phyloP scores from a whole-genome alignment of 2,888 invertebrate genomes.

The Lithophane socia region DNA sequence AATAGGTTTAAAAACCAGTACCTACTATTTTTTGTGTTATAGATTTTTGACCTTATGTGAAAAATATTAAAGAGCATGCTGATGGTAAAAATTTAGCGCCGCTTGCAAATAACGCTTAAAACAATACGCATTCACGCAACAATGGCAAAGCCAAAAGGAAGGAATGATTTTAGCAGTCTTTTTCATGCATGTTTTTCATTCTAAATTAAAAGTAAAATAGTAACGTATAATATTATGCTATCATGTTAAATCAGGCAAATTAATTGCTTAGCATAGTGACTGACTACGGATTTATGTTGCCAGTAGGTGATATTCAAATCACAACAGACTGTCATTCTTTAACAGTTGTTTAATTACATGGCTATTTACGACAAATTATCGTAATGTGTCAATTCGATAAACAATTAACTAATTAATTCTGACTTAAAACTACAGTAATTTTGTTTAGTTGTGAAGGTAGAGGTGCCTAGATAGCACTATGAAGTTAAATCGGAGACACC shows the following conservation, averaged over 20 bases:
- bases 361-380: background rate
- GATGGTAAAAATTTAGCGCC: background rate
- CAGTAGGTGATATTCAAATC: background rate
- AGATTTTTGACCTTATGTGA: background rate
- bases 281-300: background rate
- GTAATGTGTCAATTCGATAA: background rate
- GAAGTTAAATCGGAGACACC: slow-evolving; percentile 39
- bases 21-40: background rate
- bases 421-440: background rate
- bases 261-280: background rate
- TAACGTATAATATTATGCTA: background rate
- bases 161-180: no score
- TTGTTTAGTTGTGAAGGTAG: background rate
- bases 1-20: background rate
- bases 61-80: background rate
- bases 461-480: background rate
- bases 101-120: background rate
- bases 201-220: background rate
- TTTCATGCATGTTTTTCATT: no score
- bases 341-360: background rate
- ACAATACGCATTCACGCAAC: background rate
- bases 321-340: no score
- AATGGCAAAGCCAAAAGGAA: no score
- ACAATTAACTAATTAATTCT: background rate
- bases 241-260: background rate